These are phyloP conservation scores for Amazona guildingii DNA, from an alignment of 2,113 vertebrate species.

Conservation along the genomic window DNA sequence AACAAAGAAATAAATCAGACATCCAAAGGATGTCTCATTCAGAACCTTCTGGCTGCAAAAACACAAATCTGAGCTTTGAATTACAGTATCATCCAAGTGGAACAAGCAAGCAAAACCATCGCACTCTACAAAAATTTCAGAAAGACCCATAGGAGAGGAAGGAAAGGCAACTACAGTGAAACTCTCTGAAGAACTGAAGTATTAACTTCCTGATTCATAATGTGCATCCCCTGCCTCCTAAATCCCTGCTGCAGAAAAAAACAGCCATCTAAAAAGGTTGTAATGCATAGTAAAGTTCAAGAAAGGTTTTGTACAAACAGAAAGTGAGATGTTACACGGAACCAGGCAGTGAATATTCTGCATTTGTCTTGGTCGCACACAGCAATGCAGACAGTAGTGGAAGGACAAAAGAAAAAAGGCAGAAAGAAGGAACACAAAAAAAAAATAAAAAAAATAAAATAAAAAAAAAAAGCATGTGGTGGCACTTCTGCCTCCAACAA, in stretches of 20 bases:
- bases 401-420: not conserved
- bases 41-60: slow-evolving; percentile 23
- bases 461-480: not conserved
- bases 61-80: not conserved
- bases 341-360: not conserved
- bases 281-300: not conserved
- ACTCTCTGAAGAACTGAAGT: not conserved
- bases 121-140: not conserved
- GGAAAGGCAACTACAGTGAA: not conserved
- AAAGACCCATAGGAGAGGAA: not conserved
- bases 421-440: not conserved
- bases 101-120: not conserved
- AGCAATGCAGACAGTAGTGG: fast-evolving
- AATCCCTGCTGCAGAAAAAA: not conserved
- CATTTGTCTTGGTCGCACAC: not conserved
- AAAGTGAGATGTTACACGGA: not conserved
- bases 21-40: not conserved
- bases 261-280: not conserved
- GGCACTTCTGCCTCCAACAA: not conserved
- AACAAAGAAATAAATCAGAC: slow-evolving; percentile 46
- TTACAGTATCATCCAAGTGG: not conserved
- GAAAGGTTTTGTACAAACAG: not conserved
- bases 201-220: slow-evolving; percentile 44
- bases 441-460: not conserved
- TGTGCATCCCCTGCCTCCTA: not conserved